phyloP scores from a whole-genome alignment of 2,888 invertebrate genomes.

The Nesidiocoris tenuis region DNA sequence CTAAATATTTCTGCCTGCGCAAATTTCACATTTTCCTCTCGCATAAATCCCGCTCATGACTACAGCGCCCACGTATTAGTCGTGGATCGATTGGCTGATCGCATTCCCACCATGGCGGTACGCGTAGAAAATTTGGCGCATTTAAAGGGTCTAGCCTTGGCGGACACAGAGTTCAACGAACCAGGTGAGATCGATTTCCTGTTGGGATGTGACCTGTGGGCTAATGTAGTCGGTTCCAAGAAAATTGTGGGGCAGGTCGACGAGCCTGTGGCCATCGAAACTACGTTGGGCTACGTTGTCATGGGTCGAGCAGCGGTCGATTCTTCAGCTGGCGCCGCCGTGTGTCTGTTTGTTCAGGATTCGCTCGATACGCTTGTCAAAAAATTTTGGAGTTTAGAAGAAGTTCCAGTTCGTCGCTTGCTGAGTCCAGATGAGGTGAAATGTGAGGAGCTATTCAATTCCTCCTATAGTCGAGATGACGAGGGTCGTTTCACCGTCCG shows the following conservation, averaged over 20 bases:
- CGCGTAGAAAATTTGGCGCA: background rate
- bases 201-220: background rate
- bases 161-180: background rate
- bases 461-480: too few relatives aligned
- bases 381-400: background rate
- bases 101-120: background rate
- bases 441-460: background rate
- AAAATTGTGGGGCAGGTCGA: background rate
- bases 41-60: background rate
- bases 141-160: background rate
- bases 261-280: background rate
- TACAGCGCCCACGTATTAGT: background rate
- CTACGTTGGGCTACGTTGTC: background rate
- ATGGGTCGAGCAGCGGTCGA: background rate
- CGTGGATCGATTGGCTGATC: background rate
- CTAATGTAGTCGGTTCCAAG: background rate
- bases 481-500: too few relatives aligned
- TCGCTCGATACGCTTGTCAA: background rate
- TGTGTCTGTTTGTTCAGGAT: background rate
- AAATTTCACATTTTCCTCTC: background rate
- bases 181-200: background rate
- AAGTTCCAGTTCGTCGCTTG: background rate
- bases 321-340: background rate
- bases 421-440: background rate
- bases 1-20: background rate